Evolutionary conservation across 2,888 invertebrate genomes (phyloP).

Genomic region (Ophion costatus): DNA sequence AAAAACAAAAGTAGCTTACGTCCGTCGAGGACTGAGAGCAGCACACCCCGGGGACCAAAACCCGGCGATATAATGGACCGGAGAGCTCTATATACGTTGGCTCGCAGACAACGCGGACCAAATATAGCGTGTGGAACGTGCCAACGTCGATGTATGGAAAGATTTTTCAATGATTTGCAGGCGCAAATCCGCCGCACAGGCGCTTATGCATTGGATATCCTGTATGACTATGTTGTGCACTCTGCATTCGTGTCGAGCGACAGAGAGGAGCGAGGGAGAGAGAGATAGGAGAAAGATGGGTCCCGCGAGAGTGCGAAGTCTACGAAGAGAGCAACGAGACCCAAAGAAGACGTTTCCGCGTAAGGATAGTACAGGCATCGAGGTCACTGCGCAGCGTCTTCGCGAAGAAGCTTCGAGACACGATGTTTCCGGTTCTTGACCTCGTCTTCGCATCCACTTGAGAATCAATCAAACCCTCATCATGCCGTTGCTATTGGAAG

Average conservation of each 20-base stretch:
- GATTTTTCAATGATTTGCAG: slow-evolving; percentile 63
- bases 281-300: neutral
- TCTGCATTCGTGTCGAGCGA: slow-evolving; percentile 18
- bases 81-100: slow-evolving; percentile 38
- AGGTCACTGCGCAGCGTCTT: slow-evolving; percentile 60
- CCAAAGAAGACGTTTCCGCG: slow-evolving; percentile 46
- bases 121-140: slow-evolving; percentile 62
- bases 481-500: slow-evolving; percentile 11
- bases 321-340: slow-evolving; percentile 26
- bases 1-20: slow-evolving; percentile 24
- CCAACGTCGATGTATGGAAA: slow-evolving; percentile 58
- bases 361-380: slow-evolving; percentile 53
- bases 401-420: slow-evolving; percentile 30
- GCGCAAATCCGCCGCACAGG: slow-evolving; percentile 59
- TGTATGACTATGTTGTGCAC: slow-evolving; percentile 37
- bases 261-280: neutral
- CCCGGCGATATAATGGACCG: slow-evolving; percentile 30
- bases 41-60: slow-evolving; percentile 45
- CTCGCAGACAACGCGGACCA: slow-evolving; percentile 55
- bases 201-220: slow-evolving; percentile 55
- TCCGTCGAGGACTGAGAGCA: slow-evolving; percentile 22
- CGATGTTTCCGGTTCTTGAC: slow-evolving; percentile 56
- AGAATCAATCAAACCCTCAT: slow-evolving; percentile 30
- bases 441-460: slow-evolving; percentile 30
- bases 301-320: slow-evolving; percentile 41